Conservation (phyloP, 2,113 vertebrate species). For the Hyaena hyaena region DNA sequence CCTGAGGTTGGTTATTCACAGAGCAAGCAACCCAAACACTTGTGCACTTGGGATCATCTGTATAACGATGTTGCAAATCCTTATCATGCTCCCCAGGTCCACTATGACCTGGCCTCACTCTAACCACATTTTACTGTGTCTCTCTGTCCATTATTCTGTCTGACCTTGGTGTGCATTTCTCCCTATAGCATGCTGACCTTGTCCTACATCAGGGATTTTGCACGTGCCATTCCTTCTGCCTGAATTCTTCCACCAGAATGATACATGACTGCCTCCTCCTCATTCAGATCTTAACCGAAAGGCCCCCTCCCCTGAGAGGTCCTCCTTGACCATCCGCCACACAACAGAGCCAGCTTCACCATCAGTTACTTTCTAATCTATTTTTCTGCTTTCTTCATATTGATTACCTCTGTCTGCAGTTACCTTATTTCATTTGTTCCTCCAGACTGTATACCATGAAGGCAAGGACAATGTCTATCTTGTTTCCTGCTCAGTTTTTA, state of each 20-base stretch:
- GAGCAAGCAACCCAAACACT: not conserved
- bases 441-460: not conserved
- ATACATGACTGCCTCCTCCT: not conserved
- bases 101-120: not conserved
- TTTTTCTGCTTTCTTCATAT: not conserved
- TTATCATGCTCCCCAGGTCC: too few species aligned
- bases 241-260: not conserved
- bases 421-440: not conserved
- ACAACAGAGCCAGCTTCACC: not conserved
- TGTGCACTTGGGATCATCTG: not conserved
- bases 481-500: not conserved
- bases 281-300: not conserved
- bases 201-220: not conserved
- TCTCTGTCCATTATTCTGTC: not conserved
- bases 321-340: not conserved
- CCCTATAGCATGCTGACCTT: fast-evolving
- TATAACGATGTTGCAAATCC: not conserved
- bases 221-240: not conserved
- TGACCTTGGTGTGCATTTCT: not conserved
- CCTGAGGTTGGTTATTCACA: not conserved
- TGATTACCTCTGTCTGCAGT: not conserved
- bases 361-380: not conserved
- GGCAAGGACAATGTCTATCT: not conserved
- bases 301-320: not conserved
- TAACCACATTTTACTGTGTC: fast-evolving